A percentile compares a stretch with the other conserved stretches of the same genome.
These are phyloP conservation scores for Pelagia noctiluca DNA, from an alignment of 30 jellyfish, hydroid and myxozoan species.

Conservation along the genomic window DNA sequence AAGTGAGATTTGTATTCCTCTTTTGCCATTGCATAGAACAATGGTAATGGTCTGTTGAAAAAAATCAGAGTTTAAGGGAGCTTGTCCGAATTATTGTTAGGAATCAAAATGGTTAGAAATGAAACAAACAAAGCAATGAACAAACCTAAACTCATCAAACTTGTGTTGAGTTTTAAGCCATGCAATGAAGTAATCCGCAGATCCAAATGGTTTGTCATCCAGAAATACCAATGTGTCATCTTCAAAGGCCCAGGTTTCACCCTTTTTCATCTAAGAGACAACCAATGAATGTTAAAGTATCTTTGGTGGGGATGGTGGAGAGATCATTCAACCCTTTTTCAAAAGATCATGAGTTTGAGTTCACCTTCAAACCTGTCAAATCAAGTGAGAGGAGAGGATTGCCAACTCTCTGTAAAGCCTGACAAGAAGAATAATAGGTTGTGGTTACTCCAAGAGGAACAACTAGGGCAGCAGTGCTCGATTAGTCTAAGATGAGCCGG, in stretches of 20 bases:
- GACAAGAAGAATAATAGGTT: background rate
- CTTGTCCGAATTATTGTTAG: background rate
- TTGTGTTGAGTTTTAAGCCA: slow-evolving; percentile 63
- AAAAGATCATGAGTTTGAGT: too few relatives aligned
- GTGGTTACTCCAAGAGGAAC: too few relatives aligned
- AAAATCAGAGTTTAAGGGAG: background rate
- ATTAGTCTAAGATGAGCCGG: too few relatives aligned
- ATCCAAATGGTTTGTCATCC: slow-evolving; percentile 65
- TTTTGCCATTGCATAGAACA: slow-evolving; percentile 87
- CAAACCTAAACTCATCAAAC: slow-evolving; percentile 86
- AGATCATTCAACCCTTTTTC: too few relatives aligned
- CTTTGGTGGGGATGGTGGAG: background rate
- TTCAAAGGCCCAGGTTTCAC: slow-evolving; percentile 73
- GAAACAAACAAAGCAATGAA: background rate
- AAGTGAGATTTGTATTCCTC: slow-evolving; percentile 79
- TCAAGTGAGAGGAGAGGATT: background rate
- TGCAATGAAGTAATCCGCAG: slow-evolving; percentile 68
- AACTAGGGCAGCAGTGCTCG: too few relatives aligned
- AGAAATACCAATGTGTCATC: slow-evolving; percentile 70
- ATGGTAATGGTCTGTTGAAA: slow-evolving; percentile 81
- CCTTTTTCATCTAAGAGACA: slow-evolving; percentile 49
- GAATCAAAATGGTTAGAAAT: background rate
- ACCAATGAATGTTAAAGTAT: background rate
- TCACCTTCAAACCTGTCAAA: too few relatives aligned
- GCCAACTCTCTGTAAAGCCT: background rate